phyloP scores from a whole-genome alignment of 2,113 vertebrate species.

The Hydrolagus affinis region DNA sequence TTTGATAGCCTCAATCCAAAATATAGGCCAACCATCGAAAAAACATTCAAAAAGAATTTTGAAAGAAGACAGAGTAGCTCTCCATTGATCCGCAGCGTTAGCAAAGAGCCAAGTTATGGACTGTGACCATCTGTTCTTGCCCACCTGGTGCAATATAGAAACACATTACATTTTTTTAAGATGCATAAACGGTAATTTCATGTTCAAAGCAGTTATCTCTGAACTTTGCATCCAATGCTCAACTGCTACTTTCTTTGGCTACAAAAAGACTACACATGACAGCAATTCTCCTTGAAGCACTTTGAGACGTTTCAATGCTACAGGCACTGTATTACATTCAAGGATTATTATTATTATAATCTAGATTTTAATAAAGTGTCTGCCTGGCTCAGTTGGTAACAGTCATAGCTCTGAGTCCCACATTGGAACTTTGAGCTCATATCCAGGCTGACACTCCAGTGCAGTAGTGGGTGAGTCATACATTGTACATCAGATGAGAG shows the following conservation, averaged over 20 bases:
- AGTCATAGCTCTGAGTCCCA: too few relatives aligned
- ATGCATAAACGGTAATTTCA: not conserved
- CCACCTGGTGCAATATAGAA: not conserved
- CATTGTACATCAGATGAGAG: too few relatives aligned
- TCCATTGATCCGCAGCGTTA: not conserved
- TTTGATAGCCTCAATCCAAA: not conserved
- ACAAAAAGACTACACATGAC: too few relatives aligned
- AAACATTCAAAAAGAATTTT: not conserved
- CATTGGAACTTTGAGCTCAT: too few relatives aligned
- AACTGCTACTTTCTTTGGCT: slow-evolving; percentile 13
- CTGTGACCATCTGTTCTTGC: slow-evolving; percentile 22
- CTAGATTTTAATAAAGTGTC: too few relatives aligned
- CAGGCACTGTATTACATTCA: too few relatives aligned
- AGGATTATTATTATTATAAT: too few relatives aligned
- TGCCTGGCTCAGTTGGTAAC: too few relatives aligned
- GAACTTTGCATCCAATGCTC: slow-evolving; percentile 1
- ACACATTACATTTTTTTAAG: not conserved
- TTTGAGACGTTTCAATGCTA: too few relatives aligned
- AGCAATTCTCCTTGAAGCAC: too few relatives aligned
- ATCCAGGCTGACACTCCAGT: too few relatives aligned
- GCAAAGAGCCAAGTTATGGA: not conserved
- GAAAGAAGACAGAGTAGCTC: slow-evolving; percentile 6
- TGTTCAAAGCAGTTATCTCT: not conserved
- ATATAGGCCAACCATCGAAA: not conserved
- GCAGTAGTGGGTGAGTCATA: too few relatives aligned